Evolutionary conservation across 1,140 invertebrate species (phyloP).

Genomic region (Schlechtendalia chinensis): DNA sequence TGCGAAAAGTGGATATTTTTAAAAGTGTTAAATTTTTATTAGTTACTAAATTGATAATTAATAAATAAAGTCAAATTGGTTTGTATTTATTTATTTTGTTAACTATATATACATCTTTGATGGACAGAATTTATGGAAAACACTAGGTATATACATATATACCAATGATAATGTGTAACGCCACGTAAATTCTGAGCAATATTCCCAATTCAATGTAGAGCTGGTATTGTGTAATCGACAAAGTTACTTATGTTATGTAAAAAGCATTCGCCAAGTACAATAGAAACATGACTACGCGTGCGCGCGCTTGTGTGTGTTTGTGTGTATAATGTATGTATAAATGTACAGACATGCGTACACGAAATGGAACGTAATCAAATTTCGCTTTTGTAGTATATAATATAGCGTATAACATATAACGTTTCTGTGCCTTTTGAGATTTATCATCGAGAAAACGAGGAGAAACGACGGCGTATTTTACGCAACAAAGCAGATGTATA

Average conservation of each 20-base stretch:
- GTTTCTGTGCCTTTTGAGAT: neutral
- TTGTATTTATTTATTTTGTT: no score
- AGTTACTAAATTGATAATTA: no score
- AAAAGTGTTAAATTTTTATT: no score
- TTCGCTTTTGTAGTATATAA: conserved; percentile 17
- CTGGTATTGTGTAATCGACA: neutral
- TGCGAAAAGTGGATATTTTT: no score
- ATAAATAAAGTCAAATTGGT: no score
- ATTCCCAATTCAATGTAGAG: neutral
- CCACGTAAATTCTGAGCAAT: neutral
- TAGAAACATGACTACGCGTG: conserved; percentile 13
- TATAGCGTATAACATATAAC: no score
- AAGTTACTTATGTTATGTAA: conserved; percentile 30
- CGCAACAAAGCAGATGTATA: neutral
- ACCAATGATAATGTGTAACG: neutral
- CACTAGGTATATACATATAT: no score
- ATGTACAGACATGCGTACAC: no score
- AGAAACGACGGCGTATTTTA: neutral
- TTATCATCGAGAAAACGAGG: neutral
- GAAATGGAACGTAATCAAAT: conserved; percentile 14
- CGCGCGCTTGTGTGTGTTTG: no score
- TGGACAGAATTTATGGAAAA: no score
- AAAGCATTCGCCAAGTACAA: conserved; percentile 5
- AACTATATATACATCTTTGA: no score
- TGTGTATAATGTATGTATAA: neutral